Conservation (phyloP, 2,797 vertebrate species). For the Helarctos malayanus region DNA sequence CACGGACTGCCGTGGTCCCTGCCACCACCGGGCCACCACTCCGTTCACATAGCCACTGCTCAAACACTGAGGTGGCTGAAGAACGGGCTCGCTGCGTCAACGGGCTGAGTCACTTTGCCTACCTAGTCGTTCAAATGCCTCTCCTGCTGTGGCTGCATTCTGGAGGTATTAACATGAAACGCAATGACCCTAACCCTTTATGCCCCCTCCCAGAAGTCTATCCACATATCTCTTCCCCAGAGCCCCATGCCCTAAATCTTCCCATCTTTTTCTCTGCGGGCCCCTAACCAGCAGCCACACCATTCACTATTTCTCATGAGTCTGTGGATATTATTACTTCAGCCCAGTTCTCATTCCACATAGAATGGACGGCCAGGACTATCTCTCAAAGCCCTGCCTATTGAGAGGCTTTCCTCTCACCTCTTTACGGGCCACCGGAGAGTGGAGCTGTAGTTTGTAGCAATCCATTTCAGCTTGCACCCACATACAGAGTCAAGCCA, state of each 20-base stretch:
- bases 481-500: background rate
- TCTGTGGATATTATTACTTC: background rate
- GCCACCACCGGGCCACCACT: background rate
- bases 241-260: background rate
- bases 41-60: background rate
- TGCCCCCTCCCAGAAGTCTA: background rate
- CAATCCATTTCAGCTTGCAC: background rate
- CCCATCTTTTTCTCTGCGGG: background rate
- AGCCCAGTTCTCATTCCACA: background rate
- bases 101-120: background rate
- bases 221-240: background rate
- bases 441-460: background rate
- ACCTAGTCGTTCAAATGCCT: background rate
- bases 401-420: background rate
- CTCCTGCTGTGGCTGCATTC: background rate
- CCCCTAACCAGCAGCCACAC: background rate
- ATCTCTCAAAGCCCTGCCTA: background rate
- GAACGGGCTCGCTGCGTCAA: background rate
- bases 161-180: background rate
- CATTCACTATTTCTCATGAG: background rate
- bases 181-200: background rate
- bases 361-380: background rate
- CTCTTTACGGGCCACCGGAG: background rate
- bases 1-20: background rate
- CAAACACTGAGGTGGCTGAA: background rate